Evolutionary conservation across 2,888 invertebrate genomes (phyloP).

Genomic region (Tetropium fuscum): DNA sequence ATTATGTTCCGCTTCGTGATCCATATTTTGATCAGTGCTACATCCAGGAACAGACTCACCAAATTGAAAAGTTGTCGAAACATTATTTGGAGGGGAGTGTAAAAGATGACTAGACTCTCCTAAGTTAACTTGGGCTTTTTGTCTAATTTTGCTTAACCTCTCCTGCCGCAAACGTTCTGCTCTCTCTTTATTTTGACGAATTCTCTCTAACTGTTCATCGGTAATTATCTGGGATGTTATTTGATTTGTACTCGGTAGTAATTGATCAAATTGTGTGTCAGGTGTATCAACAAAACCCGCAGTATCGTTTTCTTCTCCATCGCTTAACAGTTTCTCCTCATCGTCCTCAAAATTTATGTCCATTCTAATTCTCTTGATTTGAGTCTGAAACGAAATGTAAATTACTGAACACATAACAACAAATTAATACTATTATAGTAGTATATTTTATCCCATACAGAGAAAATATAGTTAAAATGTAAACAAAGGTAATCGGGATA

Average conservation of each 20-base stretch:
- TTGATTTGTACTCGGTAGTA: slow-evolving; percentile 22
- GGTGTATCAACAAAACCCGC: slow-evolving; percentile 69
- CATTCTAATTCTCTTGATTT: slow-evolving; percentile 75
- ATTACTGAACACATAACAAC: slow-evolving; percentile 10
- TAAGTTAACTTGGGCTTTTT: slow-evolving; percentile 28
- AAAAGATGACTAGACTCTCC: slow-evolving; percentile 21
- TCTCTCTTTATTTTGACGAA: slow-evolving; percentile 67
- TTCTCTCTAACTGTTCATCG: slow-evolving; percentile 77
- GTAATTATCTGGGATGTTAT: slow-evolving; percentile 59
- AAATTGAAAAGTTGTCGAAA: no score
- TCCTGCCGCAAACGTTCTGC: slow-evolving; percentile 61
- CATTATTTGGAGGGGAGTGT: no score
- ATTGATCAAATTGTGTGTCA: slow-evolving; percentile 41
- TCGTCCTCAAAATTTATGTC: slow-evolving; percentile 68
- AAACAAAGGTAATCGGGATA: no score
- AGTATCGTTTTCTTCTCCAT: slow-evolving; percentile 58
- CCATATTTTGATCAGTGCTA: no score
- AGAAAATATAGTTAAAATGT: neutral
- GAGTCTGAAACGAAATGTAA: slow-evolving; percentile 68
- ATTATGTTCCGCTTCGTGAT: no score
- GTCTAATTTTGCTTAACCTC: slow-evolving; percentile 48
- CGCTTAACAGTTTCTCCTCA: slow-evolving; percentile 65
- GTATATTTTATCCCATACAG: neutral
- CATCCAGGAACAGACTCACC: no score
- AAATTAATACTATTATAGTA: neutral